Evolutionary conservation across 2,797 vertebrate genomes (phyloP).

Genomic region (Smutsia gigantea): DNA sequence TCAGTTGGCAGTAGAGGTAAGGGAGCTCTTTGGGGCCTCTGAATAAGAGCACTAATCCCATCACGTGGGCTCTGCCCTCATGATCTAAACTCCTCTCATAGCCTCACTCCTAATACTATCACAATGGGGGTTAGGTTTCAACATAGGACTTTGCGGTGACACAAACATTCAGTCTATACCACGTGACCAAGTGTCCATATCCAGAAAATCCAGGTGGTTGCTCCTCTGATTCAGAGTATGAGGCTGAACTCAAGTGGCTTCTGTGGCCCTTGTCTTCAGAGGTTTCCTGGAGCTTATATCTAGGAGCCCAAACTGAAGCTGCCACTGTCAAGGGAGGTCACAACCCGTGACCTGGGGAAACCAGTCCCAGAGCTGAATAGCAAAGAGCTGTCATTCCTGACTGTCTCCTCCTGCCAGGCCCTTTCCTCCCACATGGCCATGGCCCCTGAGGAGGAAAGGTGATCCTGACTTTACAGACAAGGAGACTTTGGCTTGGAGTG

Average conservation of each 20-base stretch:
- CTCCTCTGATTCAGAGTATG: too few species aligned
- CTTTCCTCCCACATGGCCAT: accelerated
- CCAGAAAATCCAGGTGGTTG: not conserved
- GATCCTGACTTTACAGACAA: not conserved
- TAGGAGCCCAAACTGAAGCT: not conserved
- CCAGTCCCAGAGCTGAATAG: not conserved
- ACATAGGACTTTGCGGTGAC: not conserved
- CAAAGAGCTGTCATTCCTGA: not conserved
- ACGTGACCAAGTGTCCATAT: not conserved
- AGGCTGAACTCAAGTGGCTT: not conserved
- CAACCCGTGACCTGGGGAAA: not conserved
- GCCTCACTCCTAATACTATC: not conserved
- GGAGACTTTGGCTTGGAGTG: not conserved
- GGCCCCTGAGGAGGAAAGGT: not conserved
- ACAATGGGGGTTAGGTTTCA: not conserved
- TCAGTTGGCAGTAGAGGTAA: too few species aligned
- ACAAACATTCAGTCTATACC: too few species aligned
- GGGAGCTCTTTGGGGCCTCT: too few species aligned
- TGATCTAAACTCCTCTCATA: not conserved
- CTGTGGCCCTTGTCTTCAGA: not conserved
- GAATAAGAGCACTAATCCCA: not conserved
- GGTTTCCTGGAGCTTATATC: not conserved
- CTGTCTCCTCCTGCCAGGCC: too few species aligned
- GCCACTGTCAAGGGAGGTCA: not conserved
- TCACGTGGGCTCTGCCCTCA: not conserved